phyloP scores from a whole-genome alignment of 2,797 vertebrate species.

The Ataeniobius toweri region DNA sequence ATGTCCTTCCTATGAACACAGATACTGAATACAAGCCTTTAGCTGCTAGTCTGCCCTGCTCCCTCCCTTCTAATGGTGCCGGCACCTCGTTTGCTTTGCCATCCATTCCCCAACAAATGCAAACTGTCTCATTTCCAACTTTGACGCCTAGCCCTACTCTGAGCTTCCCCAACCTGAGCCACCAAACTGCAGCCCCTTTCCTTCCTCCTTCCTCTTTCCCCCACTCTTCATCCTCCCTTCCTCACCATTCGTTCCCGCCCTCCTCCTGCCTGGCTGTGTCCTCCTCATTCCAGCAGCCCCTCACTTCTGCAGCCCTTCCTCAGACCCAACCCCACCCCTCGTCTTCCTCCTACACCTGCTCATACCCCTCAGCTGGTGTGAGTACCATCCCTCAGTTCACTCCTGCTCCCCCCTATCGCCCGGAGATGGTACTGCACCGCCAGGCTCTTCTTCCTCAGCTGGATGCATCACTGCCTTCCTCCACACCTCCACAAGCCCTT shows the following conservation, averaged over 20 bases:
- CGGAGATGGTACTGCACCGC: constrained; percentile 78
- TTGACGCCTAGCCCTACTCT: constrained; percentile 44
- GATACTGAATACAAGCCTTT: constrained; percentile 24
- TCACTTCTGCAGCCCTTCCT: constrained; percentile 30
- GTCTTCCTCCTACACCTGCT: constrained; percentile 43
- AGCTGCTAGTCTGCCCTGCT: constrained; percentile 26
- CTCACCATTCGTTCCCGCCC: constrained; percentile 59
- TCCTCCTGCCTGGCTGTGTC: constrained; percentile 53
- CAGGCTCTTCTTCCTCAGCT: constrained; percentile 65
- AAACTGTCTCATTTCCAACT: constrained; percentile 65
- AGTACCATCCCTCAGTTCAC: constrained; percentile 70
- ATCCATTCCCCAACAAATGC: constrained; percentile 61
- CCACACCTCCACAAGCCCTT: constrained; percentile 61
- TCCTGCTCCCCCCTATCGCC: constrained; percentile 65
- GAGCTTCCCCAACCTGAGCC: constrained; percentile 67
- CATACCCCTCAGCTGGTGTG: constrained; percentile 68
- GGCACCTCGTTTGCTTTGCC: constrained; percentile 58
- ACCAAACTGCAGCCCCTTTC: constrained; percentile 59
- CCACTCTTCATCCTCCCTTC: constrained; percentile 60
- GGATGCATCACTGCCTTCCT: constrained; percentile 65
- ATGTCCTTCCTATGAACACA: constrained; percentile 26
- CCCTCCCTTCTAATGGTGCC: constrained; percentile 28
- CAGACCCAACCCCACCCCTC: constrained; percentile 54
- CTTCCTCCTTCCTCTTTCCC: constrained; percentile 49
- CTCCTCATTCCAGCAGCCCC: constrained; percentile 48